Evolutionary conservation across 2,797 vertebrate species (phyloP).

Genomic region (Prionace glauca): DNA sequence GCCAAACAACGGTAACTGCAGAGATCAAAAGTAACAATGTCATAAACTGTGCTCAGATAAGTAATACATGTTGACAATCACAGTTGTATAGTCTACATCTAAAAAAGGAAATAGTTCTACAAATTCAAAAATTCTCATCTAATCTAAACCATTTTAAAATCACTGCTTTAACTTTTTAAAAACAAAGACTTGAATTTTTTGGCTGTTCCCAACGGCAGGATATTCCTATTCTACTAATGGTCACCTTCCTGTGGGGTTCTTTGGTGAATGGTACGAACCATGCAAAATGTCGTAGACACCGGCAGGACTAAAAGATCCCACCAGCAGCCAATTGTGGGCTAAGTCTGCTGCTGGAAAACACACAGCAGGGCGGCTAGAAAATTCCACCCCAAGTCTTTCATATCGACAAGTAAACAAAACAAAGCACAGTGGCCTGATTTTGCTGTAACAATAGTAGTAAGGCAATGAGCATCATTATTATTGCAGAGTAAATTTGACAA

Average conservation of each 20-base stretch:
- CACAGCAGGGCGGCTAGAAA: no score
- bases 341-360: no score
- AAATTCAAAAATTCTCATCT: not conserved
- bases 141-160: not conserved
- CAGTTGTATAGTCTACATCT: not conserved
- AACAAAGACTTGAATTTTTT: no score
- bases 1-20: slow-evolving; percentile 89
- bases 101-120: not conserved
- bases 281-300: no score
- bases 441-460: not conserved
- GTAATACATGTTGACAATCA: not conserved
- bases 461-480: not conserved
- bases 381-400: not conserved
- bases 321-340: no score
- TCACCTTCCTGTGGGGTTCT: no score
- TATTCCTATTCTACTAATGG: no score
- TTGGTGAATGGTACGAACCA: no score
- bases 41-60: not conserved
- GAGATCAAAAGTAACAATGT: slow-evolving; percentile 33
- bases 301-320: no score
- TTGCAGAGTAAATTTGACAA: not conserved
- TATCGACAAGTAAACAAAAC: not conserved
- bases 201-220: no score
- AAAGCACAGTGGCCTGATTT: not conserved
- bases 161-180: not conserved